These are phyloP conservation scores for Gambusia holbrooki DNA, from an alignment of 2,113 vertebrate species.

Conservation along the genomic window DNA sequence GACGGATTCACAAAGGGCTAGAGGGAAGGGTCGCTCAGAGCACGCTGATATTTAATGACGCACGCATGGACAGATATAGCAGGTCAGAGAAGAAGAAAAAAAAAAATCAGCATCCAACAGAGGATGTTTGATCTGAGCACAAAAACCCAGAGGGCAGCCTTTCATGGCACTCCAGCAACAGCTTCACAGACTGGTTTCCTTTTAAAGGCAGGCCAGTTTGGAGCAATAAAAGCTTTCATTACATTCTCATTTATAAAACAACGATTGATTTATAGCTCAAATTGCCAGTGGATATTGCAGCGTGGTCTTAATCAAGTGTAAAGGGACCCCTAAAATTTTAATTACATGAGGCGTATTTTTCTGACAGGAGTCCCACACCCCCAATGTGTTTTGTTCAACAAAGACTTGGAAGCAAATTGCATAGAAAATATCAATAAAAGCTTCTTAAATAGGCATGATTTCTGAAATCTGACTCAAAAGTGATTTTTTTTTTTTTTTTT, in stretches of 20 bases:
- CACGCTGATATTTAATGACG: constrained; percentile 37
- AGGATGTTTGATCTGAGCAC: constrained; percentile 35
- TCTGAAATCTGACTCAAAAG: not conserved
- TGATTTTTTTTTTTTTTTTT: no score
- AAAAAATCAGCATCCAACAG: constrained; percentile 21
- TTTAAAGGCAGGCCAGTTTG: constrained; percentile 17
- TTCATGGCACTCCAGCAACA: constrained; percentile 32
- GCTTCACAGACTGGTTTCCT: constrained; percentile 5
- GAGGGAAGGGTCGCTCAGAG: constrained; percentile 26
- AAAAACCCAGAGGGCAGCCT: constrained; percentile 35
- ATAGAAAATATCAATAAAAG: not conserved
- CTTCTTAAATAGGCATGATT: not conserved
- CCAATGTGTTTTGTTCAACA: not conserved
- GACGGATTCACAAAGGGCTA: constrained; percentile 39
- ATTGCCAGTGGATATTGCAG: not conserved
- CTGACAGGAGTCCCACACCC: not conserved
- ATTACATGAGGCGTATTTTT: not conserved
- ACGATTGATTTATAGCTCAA: not conserved
- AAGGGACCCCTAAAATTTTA: not conserved
- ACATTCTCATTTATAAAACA: not conserved
- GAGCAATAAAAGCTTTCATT: constrained; percentile 24
- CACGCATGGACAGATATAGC: constrained; percentile 2
- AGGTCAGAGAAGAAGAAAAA: constrained; percentile 38
- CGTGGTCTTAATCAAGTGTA: no score
- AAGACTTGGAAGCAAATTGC: not conserved